A percentile compares a stretch with the other conserved stretches of the same genome.
Conservation (phyloP, 2,888 invertebrate genomes). For the Homarus gammarus region DNA sequence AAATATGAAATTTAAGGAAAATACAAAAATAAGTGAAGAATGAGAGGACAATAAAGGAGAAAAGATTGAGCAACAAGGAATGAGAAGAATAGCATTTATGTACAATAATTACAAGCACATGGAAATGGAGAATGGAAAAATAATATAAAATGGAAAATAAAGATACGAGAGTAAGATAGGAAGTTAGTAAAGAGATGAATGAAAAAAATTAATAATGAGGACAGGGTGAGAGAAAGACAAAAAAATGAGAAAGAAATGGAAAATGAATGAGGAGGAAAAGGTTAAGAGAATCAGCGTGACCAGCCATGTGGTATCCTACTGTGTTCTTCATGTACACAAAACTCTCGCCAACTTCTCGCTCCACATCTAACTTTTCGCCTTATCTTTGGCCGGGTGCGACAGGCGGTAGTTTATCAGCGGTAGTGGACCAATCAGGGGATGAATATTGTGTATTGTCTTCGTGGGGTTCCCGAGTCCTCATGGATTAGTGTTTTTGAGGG, state of each 20-base stretch:
- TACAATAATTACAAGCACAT: background rate
- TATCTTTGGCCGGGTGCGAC: background rate
- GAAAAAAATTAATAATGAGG: background rate
- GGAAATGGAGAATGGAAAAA: constrained; percentile 4
- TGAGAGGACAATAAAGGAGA: background rate
- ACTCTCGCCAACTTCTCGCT: background rate
- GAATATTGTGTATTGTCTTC: constrained; percentile 56
- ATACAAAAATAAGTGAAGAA: background rate
- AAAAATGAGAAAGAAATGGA: background rate
- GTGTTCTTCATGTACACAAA: background rate
- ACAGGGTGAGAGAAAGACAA: background rate
- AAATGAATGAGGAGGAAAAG: background rate
- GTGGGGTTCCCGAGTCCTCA: constrained; percentile 33
- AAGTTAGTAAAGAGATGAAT: background rate
- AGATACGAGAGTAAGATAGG: background rate
- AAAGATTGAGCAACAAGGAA: background rate
- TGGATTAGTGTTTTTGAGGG: constrained; percentile 54
- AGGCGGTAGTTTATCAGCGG: background rate
- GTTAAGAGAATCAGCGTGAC: background rate
- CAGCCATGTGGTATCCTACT: background rate
- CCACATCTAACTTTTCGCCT: background rate
- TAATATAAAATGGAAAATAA: constrained; percentile 16
- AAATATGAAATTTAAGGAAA: background rate
- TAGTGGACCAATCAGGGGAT: constrained; percentile 54
- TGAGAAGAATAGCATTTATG: background rate